These are phyloP conservation scores for Trissolcus japonicus DNA, from an alignment of 2,888 invertebrate species.

Conservation along the genomic window DNA sequence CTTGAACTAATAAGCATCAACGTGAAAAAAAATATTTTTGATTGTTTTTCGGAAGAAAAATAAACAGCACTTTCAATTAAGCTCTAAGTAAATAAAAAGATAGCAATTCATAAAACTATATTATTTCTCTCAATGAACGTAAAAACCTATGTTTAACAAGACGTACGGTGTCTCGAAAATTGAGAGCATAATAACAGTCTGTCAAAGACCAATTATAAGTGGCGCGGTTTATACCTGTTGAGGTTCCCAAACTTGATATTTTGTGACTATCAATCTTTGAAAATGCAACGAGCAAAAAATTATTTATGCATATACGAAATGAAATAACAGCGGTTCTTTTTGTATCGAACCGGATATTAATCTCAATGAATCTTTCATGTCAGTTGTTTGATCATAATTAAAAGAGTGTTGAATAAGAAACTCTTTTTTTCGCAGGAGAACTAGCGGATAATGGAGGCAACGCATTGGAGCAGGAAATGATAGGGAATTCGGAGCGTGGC, in stretches of 20 bases:
- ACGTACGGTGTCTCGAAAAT: conserved; percentile 29
- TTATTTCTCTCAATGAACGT: conserved; percentile 16
- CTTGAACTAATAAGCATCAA: no score
- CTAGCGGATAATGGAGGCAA: conserved; percentile 82
- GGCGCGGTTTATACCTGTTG: conserved; percentile 39
- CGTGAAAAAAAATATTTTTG: no score
- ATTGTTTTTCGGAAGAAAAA: no score
- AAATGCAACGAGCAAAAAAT: conserved; percentile 16
- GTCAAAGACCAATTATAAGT: conserved; percentile 43
- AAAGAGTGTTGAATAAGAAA: no score
- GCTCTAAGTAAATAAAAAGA: conserved; percentile 1
- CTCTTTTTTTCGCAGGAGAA: no score
- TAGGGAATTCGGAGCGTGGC: conserved; percentile 78
- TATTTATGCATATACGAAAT: conserved; percentile 3
- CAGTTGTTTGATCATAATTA: no score
- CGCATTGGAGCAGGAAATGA: conserved; percentile 74
- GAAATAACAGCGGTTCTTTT: background rate
- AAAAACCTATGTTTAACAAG: conserved; percentile 30
- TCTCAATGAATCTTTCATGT: conserved; percentile 21
- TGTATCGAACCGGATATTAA: conserved; percentile 13
- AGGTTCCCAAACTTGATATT: conserved; percentile 22
- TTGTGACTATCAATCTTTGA: conserved; percentile 32
- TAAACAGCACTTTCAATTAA: background rate
- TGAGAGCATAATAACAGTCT: conserved; percentile 40
- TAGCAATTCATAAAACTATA: conserved; percentile 16